These are phyloP conservation scores for Grammomys surdaster DNA, from an alignment of 2,113 vertebrate genomes.

Conservation along the genomic window DNA sequence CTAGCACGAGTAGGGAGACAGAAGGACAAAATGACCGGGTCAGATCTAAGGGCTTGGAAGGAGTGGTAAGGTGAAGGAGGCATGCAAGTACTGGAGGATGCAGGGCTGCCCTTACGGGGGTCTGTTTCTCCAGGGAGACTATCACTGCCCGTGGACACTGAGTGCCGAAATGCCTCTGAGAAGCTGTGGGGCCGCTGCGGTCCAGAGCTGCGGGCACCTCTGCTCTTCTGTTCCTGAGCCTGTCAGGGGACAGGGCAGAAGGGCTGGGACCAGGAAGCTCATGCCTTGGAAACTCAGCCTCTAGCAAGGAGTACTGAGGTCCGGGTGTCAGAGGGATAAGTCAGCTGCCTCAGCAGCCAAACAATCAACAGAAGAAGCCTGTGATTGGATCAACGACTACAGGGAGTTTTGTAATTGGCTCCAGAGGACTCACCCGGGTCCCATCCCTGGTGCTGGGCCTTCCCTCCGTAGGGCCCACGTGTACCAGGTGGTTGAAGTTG, in stretches of 20 bases:
- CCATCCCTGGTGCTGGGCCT: conserved; percentile 65
- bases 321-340: not conserved
- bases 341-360: not conserved
- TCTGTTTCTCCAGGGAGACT: conserved; percentile 35
- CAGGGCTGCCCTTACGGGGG: conserved; percentile 63
- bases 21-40: conserved; percentile 12
- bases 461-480: conserved; percentile 82
- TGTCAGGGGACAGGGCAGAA: conserved; percentile 10
- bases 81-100: not conserved
- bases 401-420: conserved; percentile 1
- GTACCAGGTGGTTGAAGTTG: conserved; percentile 88
- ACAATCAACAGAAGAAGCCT: not conserved
- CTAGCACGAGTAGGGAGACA: not conserved
- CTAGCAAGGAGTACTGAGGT: fast-evolving
- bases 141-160: conserved; percentile 54
- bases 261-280: not conserved
- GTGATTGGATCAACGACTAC: conserved; percentile 13
- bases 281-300: fast-evolving
- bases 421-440: conserved; percentile 67
- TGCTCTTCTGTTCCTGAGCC: conserved; percentile 77
- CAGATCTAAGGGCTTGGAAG: not conserved
- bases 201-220: conserved; percentile 64
- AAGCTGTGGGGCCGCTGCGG: conserved; percentile 79
- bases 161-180: conserved; percentile 72
- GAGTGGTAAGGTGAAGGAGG: not conserved